phyloP scores from a whole-genome alignment of 2,797 vertebrate genomes.

The Buceros bicornis region DNA sequence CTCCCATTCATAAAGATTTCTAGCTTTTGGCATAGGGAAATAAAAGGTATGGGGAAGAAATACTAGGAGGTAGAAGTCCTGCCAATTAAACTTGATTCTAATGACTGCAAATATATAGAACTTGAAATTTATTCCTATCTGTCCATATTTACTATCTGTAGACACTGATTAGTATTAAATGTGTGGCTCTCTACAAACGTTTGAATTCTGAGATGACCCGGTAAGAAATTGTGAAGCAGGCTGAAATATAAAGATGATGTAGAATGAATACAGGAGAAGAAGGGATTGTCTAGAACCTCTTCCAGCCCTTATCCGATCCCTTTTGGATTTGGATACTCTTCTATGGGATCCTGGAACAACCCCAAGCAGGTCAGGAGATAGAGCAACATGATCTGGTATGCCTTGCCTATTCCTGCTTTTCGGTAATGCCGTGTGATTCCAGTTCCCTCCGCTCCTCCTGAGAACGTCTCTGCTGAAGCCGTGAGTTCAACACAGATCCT shows the following conservation, averaged over 20 bases:
- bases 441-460: constrained; percentile 92
- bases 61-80: not conserved
- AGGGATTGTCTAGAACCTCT: not conserved
- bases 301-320: not conserved
- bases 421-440: not conserved
- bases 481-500: constrained; percentile 93
- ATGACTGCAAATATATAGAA: not conserved
- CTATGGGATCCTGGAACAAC: not conserved
- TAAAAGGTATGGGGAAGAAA: not conserved
- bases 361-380: not conserved
- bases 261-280: not conserved
- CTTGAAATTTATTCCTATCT: not conserved
- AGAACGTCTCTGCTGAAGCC: constrained; percentile 90
- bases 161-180: not conserved
- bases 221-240: not conserved
- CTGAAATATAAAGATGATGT: not conserved
- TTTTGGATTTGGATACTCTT: not conserved
- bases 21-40: not conserved
- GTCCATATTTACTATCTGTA: not conserved
- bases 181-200: not conserved
- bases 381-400: not conserved
- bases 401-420: constrained; percentile 1
- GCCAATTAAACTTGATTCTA: not conserved
- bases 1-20: constrained; percentile 12
- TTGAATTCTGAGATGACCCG: constrained; percentile 16